A percentile compares a stretch with the other conserved stretches of the same genome.
Conservation (phyloP, 2,797 vertebrate genomes). For the Chlorospingus semifuscus region DNA sequence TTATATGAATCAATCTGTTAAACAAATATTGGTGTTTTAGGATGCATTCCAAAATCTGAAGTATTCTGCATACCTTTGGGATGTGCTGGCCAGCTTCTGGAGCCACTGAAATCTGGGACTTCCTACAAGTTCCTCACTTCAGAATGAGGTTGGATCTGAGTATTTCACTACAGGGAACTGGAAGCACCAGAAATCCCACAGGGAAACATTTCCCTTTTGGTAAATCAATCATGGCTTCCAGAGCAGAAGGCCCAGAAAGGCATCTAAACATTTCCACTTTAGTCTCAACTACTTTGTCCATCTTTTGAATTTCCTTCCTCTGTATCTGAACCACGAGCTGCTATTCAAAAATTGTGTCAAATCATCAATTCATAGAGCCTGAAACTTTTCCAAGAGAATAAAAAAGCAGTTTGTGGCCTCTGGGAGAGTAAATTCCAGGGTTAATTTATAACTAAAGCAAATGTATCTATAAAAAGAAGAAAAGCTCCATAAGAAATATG, state of each 20-base stretch:
- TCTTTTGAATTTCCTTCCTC: background rate
- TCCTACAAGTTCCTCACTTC: background rate
- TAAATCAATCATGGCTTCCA: background rate
- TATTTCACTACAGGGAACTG: background rate
- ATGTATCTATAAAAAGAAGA: constrained; percentile 78
- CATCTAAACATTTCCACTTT: background rate
- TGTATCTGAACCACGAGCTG: background rate
- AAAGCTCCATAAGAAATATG: constrained; percentile 71
- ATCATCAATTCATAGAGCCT: constrained; percentile 10
- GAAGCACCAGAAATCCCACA: constrained; percentile 2
- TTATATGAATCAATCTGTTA: background rate
- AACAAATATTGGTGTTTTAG: background rate
- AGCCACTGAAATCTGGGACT: background rate
- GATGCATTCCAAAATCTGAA: background rate
- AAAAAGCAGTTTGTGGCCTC: constrained; percentile 51
- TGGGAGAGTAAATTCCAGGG: constrained; percentile 62
- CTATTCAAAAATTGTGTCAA: constrained; percentile 3
- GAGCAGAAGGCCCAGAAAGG: background rate
- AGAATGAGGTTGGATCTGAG: background rate
- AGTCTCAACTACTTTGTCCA: background rate
- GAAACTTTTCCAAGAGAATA: constrained; percentile 34
- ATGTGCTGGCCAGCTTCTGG: background rate
- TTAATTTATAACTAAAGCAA: constrained; percentile 83
- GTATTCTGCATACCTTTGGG: background rate
- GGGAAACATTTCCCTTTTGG: background rate